Percentiles rank a stretch among this genome's conserved stretches.
Conservation (phyloP, 2,888 invertebrate species). For the Cephus spinipes region DNA sequence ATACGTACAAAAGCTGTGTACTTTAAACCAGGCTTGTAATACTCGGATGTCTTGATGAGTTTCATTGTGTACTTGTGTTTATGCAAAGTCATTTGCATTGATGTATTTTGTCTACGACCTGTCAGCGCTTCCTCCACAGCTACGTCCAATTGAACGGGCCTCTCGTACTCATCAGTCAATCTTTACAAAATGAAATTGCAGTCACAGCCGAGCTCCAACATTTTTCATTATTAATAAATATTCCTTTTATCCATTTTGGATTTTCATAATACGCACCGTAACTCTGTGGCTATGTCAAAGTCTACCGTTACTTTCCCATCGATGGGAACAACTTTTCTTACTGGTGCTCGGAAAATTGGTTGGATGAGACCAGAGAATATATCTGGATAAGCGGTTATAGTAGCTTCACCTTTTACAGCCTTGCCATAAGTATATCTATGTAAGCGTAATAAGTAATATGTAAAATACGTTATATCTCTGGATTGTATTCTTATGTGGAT, state of each 20-base stretch:
- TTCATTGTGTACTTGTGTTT: conserved; percentile 82
- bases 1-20: conserved; percentile 82
- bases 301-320: conserved; percentile 82
- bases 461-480: background rate
- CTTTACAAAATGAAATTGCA: conserved; percentile 57
- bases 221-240: conserved; percentile 2
- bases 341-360: conserved; percentile 77
- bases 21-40: conserved; percentile 89
- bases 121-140: conserved; percentile 92
- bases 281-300: conserved; percentile 80
- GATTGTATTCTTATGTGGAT: background rate
- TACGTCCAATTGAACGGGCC: conserved; percentile 87
- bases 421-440: conserved; percentile 86
- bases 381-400: conserved; percentile 86
- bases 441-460: background rate
- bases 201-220: background rate
- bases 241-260: conserved; percentile 1
- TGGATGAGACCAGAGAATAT: conserved; percentile 84
- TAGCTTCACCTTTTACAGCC: conserved; percentile 87
- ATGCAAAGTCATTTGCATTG: conserved; percentile 80
- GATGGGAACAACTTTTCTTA: conserved; percentile 72
- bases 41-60: conserved; percentile 83
- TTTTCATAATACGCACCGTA: conserved; percentile 60
- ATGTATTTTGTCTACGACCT: conserved; percentile 83
- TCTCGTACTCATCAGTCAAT: conserved; percentile 82